Conservation (phyloP, 1,140 invertebrate species). For the Cyphomyrmex costatus region DNA sequence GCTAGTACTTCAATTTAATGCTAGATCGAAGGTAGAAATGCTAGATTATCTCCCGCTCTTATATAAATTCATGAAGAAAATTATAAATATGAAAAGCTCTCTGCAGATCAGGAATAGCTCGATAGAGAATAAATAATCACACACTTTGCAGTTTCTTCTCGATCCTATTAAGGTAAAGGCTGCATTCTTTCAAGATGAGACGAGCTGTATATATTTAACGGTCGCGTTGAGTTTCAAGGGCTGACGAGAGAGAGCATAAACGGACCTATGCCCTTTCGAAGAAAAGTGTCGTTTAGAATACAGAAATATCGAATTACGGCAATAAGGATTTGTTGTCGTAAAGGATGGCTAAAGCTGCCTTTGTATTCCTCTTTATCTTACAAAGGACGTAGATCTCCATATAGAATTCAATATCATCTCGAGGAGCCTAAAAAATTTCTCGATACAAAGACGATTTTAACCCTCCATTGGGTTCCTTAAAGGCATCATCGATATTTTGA, state of each 20-base stretch:
- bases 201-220: not conserved
- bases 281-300: not conserved
- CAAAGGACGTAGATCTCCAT: not conserved
- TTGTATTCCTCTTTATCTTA: not conserved
- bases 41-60: not conserved
- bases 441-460: not conserved
- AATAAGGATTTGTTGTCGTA: not conserved
- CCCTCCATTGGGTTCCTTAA: no score
- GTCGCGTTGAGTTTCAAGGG: not conserved
- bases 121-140: not conserved
- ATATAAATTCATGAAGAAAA: not conserved
- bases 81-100: not conserved
- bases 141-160: not conserved
- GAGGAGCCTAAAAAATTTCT: not conserved
- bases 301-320: slow-evolving; percentile 38
- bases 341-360: no score
- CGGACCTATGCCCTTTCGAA: not conserved
- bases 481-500: no score
- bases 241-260: not conserved
- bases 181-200: not conserved
- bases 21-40: not conserved
- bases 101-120: not conserved
- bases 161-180: not conserved
- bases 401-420: not conserved
- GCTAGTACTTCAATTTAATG: slow-evolving; percentile 3